A percentile compares a stretch with the other conserved stretches of the same genome.
phyloP scores from a whole-genome alignment of 2,113 vertebrate genomes.

The Siphamia tubifer region DNA sequence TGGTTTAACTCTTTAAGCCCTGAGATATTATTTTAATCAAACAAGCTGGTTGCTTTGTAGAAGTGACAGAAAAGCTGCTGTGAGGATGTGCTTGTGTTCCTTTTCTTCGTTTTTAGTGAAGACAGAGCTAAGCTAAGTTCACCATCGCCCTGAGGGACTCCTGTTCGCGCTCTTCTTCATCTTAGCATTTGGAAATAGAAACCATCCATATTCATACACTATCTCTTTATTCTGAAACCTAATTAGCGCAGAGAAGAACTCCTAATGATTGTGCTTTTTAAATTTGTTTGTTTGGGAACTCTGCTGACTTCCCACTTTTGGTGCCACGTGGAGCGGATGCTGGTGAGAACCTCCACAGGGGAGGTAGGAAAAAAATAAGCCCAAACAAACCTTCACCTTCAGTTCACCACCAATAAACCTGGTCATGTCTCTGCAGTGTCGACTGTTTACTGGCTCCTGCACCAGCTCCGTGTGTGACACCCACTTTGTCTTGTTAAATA shows the following conservation, averaged over 20 bases:
- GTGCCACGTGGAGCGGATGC: background rate
- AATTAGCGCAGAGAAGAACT: slow-evolving; percentile 36
- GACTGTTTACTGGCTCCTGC: background rate
- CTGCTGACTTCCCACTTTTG: slow-evolving; percentile 34
- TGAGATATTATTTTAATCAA: too few species aligned
- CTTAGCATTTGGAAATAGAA: slow-evolving; percentile 47
- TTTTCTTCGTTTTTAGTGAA: background rate
- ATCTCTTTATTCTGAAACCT: slow-evolving; percentile 34
- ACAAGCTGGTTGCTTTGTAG: too few species aligned
- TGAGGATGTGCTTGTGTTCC: too few species aligned
- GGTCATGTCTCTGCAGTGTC: background rate
- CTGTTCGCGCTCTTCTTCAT: background rate
- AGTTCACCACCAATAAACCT: slow-evolving; percentile 2
- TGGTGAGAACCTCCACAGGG: background rate
- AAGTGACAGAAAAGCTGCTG: too few species aligned
- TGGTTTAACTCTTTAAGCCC: too few species aligned
- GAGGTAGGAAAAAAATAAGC: background rate
- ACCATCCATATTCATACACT: slow-evolving; percentile 61
- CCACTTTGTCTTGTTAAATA: background rate
- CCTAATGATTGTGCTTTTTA: slow-evolving; percentile 30
- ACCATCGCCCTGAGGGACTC: slow-evolving; percentile 24
- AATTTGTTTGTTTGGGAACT: slow-evolving; percentile 32
- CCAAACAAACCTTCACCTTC: slow-evolving; percentile 30
- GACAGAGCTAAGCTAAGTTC: slow-evolving; percentile 20
- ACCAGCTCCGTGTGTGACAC: background rate